These are phyloP conservation scores for Setophaga coronata DNA, from an alignment of 2,113 vertebrate species.

Conservation along the genomic window DNA sequence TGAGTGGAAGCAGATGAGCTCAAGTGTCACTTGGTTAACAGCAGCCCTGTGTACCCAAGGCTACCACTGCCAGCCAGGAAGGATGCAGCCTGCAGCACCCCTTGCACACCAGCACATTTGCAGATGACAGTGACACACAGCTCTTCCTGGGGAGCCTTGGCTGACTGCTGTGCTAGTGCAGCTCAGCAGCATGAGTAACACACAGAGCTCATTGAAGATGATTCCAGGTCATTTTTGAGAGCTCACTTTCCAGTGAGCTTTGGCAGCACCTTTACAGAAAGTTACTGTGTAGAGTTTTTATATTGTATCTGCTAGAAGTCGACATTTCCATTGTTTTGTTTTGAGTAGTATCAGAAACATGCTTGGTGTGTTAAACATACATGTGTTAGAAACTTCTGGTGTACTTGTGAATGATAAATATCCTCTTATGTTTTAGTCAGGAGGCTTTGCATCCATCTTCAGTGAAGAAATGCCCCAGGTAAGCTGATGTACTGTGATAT, in stretches of 20 bases:
- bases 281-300: background rate
- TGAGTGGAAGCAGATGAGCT: constrained; percentile 37
- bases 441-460: constrained; percentile 77
- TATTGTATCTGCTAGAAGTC: background rate
- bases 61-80: background rate
- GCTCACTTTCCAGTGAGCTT: background rate
- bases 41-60: background rate
- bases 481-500: background rate
- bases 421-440: constrained; percentile 75
- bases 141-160: background rate
- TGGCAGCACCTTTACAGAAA: background rate
- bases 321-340: background rate
- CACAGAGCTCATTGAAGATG: background rate
- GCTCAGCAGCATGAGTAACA: background rate
- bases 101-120: background rate
- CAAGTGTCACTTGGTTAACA: background rate
- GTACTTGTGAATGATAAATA: constrained; percentile 56
- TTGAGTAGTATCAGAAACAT: background rate
- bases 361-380: background rate
- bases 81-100: background rate
- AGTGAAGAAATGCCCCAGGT: constrained; percentile 76
- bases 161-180: background rate
- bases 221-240: background rate
- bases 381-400: background rate
- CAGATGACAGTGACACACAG: background rate